Conservation (phyloP, 2,888 invertebrate genomes). For the Lithophane ornitopus region DNA sequence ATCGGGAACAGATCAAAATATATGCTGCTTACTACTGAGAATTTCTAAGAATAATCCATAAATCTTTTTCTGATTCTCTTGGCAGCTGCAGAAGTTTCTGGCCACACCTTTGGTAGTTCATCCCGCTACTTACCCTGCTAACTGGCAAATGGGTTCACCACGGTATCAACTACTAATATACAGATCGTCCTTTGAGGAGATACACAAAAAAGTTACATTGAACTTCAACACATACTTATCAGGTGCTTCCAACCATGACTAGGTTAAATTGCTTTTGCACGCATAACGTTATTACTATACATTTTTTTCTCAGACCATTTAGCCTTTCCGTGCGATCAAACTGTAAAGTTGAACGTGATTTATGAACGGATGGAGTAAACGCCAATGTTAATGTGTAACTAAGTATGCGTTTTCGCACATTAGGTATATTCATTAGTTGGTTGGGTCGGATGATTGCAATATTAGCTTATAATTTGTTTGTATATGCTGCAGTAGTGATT, state of each 20-base stretch:
- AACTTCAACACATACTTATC: constrained; percentile 49
- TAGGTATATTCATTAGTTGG: constrained; percentile 16
- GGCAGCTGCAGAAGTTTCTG: not conserved
- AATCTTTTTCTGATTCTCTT: not conserved
- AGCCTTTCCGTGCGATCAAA: constrained; percentile 50
- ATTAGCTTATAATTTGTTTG: constrained; percentile 15
- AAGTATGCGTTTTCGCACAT: constrained; percentile 40
- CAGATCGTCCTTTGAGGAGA: not conserved
- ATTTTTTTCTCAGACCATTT: constrained; percentile 42
- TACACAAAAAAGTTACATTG: constrained; percentile 36
- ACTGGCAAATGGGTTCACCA: not conserved
- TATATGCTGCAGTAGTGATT: constrained; percentile 7
- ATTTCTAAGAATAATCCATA: not conserved
- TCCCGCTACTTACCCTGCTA: not conserved
- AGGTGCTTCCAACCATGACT: constrained; percentile 12
- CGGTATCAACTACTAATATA: not conserved
- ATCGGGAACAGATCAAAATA: not conserved
- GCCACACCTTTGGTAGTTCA: not conserved
- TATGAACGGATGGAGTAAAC: constrained; percentile 53
- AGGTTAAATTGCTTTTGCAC: constrained; percentile 47
- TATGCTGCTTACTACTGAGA: no score
- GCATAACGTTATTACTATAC: constrained; percentile 34
- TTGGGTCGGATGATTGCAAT: constrained; percentile 26
- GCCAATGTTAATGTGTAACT: constrained; percentile 34
- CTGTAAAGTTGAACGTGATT: constrained; percentile 54